Evolutionary conservation across 1,140 invertebrate genomes (phyloP).

Genomic region (Drosophila obscura): DNA sequence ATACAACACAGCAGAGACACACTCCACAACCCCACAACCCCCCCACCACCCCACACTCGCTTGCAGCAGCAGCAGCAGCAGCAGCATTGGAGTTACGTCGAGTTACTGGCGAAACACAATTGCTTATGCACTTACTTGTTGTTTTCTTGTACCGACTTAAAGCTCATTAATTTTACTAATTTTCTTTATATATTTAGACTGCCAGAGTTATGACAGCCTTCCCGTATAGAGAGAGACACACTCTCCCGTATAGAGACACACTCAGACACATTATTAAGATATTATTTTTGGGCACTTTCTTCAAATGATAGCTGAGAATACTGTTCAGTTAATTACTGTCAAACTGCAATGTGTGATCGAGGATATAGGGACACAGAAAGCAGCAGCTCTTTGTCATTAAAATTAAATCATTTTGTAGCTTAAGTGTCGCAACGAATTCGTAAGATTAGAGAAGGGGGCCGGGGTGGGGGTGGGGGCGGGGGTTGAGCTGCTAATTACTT

Average conservation of each 20-base stretch:
- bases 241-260: no score
- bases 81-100: slow-evolving; percentile 21
- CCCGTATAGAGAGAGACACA: no score
- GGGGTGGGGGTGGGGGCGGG: not conserved
- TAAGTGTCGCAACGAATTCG: slow-evolving; percentile 1
- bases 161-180: slow-evolving; percentile 47
- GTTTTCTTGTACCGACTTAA: slow-evolving; percentile 34
- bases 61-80: not conserved
- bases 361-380: no score
- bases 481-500: slow-evolving; percentile 38
- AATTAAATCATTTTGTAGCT: not conserved
- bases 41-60: slow-evolving; percentile 1
- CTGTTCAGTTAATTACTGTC: no score
- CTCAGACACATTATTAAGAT: no score
- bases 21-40: not conserved
- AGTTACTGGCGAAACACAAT: slow-evolving; percentile 64
- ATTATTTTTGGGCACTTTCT: no score
- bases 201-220: no score
- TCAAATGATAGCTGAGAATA: no score
- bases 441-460: not conserved
- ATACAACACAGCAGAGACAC: slow-evolving; percentile 29
- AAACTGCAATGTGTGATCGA: no score
- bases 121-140: slow-evolving; percentile 58
- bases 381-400: no score
- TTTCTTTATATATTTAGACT: slow-evolving; percentile 5